A percentile compares a stretch with the other conserved stretches of the same genome.
Evolutionary conservation across 2,113 vertebrate genomes (phyloP).

Genomic region (Anseranas semipalmata): DNA sequence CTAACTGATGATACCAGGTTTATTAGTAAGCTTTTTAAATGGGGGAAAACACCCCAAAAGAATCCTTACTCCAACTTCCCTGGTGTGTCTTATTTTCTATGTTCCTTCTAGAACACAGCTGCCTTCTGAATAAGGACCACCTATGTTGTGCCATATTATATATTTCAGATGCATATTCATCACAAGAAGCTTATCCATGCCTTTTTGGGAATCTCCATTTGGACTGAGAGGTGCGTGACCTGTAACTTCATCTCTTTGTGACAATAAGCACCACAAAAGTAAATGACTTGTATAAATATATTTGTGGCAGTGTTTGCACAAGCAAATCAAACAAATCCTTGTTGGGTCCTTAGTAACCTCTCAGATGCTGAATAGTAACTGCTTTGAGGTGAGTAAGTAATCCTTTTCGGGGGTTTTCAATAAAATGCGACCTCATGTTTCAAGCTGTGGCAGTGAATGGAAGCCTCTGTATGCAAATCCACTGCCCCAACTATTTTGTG

Average conservation of each 20-base stretch:
- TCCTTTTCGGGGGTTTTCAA: not conserved
- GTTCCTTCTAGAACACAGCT: not conserved
- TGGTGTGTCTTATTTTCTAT: not conserved
- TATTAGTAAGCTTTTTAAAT: not conserved
- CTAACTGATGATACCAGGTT: not conserved
- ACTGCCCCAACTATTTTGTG: not conserved
- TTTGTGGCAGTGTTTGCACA: not conserved
- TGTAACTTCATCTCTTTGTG: not conserved
- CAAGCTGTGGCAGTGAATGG: not conserved
- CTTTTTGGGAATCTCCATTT: not conserved
- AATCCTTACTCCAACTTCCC: not conserved
- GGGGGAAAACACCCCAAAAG: not conserved
- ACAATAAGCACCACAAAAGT: not conserved
- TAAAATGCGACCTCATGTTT: not conserved
- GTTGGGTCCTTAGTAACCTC: not conserved
- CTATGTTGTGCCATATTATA: not conserved
- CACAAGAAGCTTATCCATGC: not conserved
- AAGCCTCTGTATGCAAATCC: not conserved
- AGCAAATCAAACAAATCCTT: not conserved
- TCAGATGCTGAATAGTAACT: not conserved
- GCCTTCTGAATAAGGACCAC: not conserved
- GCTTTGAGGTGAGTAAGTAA: not conserved
- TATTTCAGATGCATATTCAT: not conserved
- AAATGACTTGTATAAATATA: not conserved
- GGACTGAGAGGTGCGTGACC: not conserved